Percentiles rank a stretch among this genome's conserved stretches.
phyloP scores from a whole-genome alignment of 1,140 invertebrate species.

The Brachionus rubens region DNA sequence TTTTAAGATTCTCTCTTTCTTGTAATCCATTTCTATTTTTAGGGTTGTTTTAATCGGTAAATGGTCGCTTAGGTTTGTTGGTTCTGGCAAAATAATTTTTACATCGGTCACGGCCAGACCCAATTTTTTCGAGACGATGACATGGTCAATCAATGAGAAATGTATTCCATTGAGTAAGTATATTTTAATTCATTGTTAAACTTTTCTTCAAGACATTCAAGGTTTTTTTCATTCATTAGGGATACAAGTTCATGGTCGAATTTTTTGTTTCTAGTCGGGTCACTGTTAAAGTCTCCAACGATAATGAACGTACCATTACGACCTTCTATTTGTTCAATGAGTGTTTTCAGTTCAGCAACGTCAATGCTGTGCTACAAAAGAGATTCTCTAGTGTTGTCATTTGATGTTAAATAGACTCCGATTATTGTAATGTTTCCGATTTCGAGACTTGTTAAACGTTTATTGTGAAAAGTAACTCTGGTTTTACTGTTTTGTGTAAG shows the following conservation, averaged over 20 bases:
- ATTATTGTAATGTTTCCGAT: not conserved
- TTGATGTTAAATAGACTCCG: conserved; percentile 2
- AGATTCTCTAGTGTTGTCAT: not conserved
- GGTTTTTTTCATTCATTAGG: not conserved
- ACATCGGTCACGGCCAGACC: not conserved
- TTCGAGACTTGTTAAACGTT: conserved; percentile 2
- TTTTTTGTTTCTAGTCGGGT: conserved; percentile 8
- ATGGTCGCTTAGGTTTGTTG: not conserved
- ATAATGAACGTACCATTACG: too few species aligned
- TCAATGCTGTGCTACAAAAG: not conserved
- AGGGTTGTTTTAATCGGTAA: not conserved
- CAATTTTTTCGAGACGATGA: not conserved
- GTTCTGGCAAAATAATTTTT: not conserved
- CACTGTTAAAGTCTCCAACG: conserved; percentile 8
- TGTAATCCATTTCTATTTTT: not conserved
- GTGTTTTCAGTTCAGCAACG: not conserved
- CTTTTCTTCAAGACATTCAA: not conserved
- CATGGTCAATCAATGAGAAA: conserved; percentile 9
- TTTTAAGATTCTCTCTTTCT: not conserved
- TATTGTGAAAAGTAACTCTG: not conserved
- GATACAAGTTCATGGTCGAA: not conserved
- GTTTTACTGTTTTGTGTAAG: not conserved
- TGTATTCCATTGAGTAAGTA: conserved; percentile 5
- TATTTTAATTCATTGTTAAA: not conserved
- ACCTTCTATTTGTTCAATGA: conserved; percentile 4